Evolutionary conservation across 2,888 invertebrate species (phyloP).

Genomic region (Scaptomyza flava): DNA sequence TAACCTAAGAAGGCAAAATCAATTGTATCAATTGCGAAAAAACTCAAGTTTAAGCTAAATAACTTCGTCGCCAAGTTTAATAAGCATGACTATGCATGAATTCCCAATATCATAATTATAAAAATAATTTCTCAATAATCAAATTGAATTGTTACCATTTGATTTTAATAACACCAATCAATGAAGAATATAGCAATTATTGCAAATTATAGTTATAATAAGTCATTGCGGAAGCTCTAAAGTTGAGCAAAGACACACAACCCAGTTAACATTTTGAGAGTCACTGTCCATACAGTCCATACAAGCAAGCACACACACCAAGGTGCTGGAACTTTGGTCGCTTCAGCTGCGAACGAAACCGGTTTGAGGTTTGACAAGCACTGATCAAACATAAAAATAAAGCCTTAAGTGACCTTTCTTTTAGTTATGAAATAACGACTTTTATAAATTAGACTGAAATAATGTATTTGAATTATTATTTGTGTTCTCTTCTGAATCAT

Average conservation of each 20-base stretch:
- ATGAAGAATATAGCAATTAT: not conserved
- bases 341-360: slow-evolving; percentile 12
- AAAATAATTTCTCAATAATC: not conserved
- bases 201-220: not conserved
- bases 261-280: not conserved
- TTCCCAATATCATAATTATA: not conserved
- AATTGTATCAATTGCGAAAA: too few relatives aligned
- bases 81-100: not conserved
- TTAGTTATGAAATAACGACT: too few relatives aligned
- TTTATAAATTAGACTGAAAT: too few relatives aligned
- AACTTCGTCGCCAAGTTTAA: not conserved
- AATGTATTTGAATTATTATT: not conserved
- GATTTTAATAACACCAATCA: not conserved
- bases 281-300: not conserved
- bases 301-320: slow-evolving; percentile 12
- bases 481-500: slow-evolving; percentile 9
- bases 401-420: not conserved
- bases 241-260: slow-evolving; percentile 9
- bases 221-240: not conserved
- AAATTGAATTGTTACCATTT: not conserved
- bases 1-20: not conserved
- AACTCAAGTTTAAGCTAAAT: not conserved
- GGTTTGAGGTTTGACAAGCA: slow-evolving; percentile 20
- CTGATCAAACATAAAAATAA: not conserved
- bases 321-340: too few relatives aligned